These are phyloP conservation scores for Ypsolopha sequella DNA, from an alignment of 2,888 invertebrate genomes.

Conservation along the genomic window DNA sequence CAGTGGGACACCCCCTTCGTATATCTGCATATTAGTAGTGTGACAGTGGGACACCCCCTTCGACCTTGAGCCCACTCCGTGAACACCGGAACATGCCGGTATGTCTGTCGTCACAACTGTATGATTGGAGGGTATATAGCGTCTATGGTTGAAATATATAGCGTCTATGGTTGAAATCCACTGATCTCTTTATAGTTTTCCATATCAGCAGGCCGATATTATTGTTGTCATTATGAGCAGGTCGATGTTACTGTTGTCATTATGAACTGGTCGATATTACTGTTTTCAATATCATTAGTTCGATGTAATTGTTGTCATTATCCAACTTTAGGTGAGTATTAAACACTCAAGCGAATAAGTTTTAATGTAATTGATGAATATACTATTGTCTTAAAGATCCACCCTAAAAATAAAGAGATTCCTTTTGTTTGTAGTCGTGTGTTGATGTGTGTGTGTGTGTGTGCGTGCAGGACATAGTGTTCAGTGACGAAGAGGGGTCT, in stretches of 20 bases:
- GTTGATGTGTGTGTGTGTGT: no score
- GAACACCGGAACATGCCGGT: neutral
- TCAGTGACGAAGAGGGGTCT: slow-evolving; percentile 70
- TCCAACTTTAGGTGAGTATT: neutral
- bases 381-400: neutral
- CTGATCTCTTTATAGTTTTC: neutral
- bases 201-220: neutral
- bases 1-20: no score
- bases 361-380: neutral
- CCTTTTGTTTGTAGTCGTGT: no score
- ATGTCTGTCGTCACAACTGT: neutral
- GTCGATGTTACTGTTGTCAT: no score
- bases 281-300: no score
- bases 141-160: neutral
- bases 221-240: no score
- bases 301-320: neutral
- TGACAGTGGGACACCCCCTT: no score
- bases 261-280: neutral
- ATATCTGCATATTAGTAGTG: no score
- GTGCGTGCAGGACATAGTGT: slow-evolving; percentile 60
- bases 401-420: neutral
- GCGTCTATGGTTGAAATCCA: no score
- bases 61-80: no score
- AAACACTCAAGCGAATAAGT: neutral
- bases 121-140: neutral